phyloP scores from a whole-genome alignment of 2,888 invertebrate species.

The Priocnemis perturbator region DNA sequence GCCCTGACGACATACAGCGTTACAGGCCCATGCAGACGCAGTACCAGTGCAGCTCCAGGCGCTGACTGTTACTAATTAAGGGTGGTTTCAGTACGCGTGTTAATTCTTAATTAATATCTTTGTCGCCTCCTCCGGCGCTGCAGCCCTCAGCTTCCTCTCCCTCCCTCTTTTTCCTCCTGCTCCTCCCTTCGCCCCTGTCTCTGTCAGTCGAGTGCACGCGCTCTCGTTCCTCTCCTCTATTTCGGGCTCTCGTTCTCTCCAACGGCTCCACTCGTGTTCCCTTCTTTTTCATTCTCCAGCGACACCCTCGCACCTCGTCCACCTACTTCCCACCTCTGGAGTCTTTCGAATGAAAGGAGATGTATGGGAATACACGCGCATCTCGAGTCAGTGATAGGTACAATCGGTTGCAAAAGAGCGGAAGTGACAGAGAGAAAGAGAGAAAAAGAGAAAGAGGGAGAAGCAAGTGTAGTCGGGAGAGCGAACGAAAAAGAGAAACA shows the following conservation, averaged over 20 bases:
- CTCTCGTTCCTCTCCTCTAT: conserved; percentile 16
- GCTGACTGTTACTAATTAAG: conserved; percentile 71
- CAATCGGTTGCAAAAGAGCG: conserved; percentile 44
- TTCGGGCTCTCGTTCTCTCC: conserved; percentile 27
- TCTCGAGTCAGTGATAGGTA: conserved; percentile 51
- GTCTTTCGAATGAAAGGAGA: conserved; percentile 55
- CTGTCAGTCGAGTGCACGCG: conserved; percentile 12
- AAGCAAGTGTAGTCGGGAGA: neutral
- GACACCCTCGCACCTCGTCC: conserved; percentile 43
- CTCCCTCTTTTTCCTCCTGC: conserved; percentile 14
- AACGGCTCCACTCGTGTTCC: conserved; percentile 36
- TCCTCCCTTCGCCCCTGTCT: conserved; percentile 12
- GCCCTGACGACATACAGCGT: conserved; percentile 29
- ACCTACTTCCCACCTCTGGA: conserved; percentile 40
- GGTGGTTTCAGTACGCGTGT: conserved; percentile 68
- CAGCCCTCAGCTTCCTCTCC: conserved; percentile 39
- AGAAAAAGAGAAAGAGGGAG: neutral
- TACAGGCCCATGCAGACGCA: conserved; percentile 38
- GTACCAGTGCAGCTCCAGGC: conserved; percentile 60
- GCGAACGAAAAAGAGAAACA: conserved; percentile 7
- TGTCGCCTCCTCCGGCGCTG: conserved; percentile 61
- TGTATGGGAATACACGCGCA: conserved; percentile 48
- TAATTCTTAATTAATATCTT: conserved; percentile 74
- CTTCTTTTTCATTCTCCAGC: conserved; percentile 30
- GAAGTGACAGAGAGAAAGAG: conserved; percentile 3